Evolutionary conservation across 1,140 invertebrate genomes (phyloP), one percentile per base, ranked within the genome.

Genomic region (Nautilus pompilius): DNA sequence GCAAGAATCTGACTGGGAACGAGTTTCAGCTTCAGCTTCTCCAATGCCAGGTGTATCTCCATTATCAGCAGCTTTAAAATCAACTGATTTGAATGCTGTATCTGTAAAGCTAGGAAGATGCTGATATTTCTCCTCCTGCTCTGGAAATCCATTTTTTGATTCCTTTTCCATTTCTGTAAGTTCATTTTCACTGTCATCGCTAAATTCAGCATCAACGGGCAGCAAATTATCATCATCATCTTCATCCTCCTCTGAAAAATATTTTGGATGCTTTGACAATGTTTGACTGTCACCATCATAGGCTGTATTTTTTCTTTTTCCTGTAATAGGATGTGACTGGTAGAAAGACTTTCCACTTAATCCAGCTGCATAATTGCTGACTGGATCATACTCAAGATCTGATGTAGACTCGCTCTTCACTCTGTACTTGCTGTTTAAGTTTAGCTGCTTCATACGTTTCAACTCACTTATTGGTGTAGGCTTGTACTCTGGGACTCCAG

Each of bases 381-480:
- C 74, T 55, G 77, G 77, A 49, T 79, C 77, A 71, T 79, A 79
- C 55, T 79, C 71, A 4, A 69, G 34, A 46, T 63, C 66, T n/a
- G 66, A 49, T 32, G 53, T n/a, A 26, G 63, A 62, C 3, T 28
- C 33, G 6, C 20, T 26, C 46, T 60, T 22, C 41, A 36, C 22
- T 17, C 20, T 29, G 24, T 32, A 60, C 24, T 26, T 20, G 51
- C 28, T 32, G n/a, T n/a, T n/a, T n/a, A n/a, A n/a, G n/a, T n/a
- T n/a, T n/a, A n/a, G n/a, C n/a, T 73, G 32, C 54, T 69, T 66
- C 49, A 68, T 67, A 56, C 86, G 87, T 66, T 86, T 86, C 8
- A 88, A 65, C 75, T 87, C 84, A 15, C 82, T 80, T 66, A 88
- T 87, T 0, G 87, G 87, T 0, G 88, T 88, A 15, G 87, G 88